Conservation (phyloP, 2,888 invertebrate species). For the Serripes groenlandicus region DNA sequence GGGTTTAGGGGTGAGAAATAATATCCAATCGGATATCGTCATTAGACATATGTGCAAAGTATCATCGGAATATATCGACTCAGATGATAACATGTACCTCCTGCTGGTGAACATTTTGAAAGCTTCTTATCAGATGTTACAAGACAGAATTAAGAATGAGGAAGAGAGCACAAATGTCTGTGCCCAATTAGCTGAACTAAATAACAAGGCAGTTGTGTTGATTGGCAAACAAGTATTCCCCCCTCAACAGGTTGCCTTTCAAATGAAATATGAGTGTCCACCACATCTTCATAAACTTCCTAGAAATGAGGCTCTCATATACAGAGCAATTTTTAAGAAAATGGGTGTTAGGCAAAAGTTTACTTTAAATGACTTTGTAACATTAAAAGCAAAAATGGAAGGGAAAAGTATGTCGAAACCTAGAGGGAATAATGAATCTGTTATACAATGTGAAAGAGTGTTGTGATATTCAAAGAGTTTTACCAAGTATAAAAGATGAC, state of each 20-base stretch:
- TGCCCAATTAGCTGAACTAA: neutral
- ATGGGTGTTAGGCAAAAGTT: constrained; percentile 24
- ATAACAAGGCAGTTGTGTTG: constrained; percentile 1
- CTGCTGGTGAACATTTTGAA: constrained; percentile 11
- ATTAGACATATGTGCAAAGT: too few relatives aligned
- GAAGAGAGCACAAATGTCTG: neutral
- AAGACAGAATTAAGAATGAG: neutral
- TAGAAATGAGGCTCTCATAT: neutral
- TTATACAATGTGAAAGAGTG: too few relatives aligned
- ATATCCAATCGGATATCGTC: too few relatives aligned
- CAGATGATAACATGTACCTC: too few relatives aligned
- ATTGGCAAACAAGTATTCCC: neutral
- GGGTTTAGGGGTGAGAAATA: too few relatives aligned
- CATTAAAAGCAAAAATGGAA: neutral
- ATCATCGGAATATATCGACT: too few relatives aligned
- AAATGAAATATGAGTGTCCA: constrained; percentile 21
- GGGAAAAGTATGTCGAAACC: neutral
- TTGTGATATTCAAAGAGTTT: too few relatives aligned
- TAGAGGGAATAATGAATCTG: too few relatives aligned
- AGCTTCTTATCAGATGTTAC: constrained; percentile 11
- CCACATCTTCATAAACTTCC: constrained; percentile 20
- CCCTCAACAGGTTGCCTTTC: constrained; percentile 20
- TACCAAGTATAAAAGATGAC: neutral
- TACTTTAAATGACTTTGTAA: neutral
- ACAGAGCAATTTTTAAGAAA: constrained; percentile 26